Percentiles rank a stretch among this genome's conserved stretches.
Evolutionary conservation across 2,888 invertebrate species (phyloP).

Genomic region (Acleris sparsana): DNA sequence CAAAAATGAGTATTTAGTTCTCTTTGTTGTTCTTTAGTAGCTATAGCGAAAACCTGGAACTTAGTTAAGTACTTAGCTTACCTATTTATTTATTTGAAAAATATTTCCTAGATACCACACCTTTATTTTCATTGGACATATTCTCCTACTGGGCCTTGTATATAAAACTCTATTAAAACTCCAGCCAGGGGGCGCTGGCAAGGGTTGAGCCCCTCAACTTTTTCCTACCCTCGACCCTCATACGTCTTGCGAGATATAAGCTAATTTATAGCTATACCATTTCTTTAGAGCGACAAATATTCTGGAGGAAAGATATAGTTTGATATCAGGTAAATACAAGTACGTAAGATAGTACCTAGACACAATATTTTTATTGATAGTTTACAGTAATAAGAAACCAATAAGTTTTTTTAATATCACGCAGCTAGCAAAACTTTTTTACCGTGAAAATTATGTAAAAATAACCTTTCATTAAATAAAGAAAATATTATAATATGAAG

Average conservation of each 20-base stretch:
- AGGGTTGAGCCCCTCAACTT: conserved; percentile 77
- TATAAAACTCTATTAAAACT: conserved; percentile 67
- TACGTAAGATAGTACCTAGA: neutral
- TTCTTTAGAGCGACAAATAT: conserved; percentile 64
- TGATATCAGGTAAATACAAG: conserved; percentile 39
- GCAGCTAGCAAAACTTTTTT: too few relatives aligned
- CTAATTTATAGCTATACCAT: conserved; percentile 77
- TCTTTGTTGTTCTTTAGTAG: too few relatives aligned
- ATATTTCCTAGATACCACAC: neutral
- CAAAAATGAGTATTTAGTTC: too few relatives aligned
- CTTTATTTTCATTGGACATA: conserved; percentile 1
- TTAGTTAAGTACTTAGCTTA: too few relatives aligned
- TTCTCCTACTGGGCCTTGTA: conserved; percentile 38
- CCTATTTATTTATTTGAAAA: too few relatives aligned
- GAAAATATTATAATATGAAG: too few relatives aligned
- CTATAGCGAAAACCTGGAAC: too few relatives aligned
- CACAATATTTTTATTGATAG: too few relatives aligned
- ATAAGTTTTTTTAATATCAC: too few relatives aligned
- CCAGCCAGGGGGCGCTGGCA: conserved; percentile 57
- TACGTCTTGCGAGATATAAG: conserved; percentile 74
- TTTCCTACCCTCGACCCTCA: conserved; percentile 70
- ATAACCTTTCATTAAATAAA: too few relatives aligned
- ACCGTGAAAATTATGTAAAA: too few relatives aligned
- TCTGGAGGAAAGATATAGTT: conserved; percentile 66
- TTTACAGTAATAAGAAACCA: too few relatives aligned